These are phyloP conservation scores for Helarctos malayanus DNA, from an alignment of 2,797 vertebrate species.

Conservation along the genomic window DNA sequence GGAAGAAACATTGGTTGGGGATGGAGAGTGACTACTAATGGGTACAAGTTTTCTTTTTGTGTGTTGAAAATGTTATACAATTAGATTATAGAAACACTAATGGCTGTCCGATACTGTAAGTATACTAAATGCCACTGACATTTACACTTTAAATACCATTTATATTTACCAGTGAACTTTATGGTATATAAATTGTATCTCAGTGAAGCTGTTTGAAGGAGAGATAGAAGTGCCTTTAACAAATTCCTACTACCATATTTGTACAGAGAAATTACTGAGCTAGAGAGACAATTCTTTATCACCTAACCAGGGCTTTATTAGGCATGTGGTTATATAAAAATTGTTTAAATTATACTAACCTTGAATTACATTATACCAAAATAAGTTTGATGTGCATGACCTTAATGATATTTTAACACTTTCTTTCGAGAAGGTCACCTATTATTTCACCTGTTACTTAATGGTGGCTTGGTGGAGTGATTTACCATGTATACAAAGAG, in stretches of 20 bases:
- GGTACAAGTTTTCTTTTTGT: neutral
- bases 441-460: neutral
- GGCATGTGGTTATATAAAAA: neutral
- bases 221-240: neutral
- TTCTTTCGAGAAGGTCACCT: neutral
- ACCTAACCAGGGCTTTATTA: neutral
- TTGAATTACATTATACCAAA: conserved; percentile 7
- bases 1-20: neutral
- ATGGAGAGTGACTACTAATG: neutral
- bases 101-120: neutral
- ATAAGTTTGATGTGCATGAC: neutral
- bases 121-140: neutral
- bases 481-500: neutral
- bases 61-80: neutral
- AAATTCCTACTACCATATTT: neutral
- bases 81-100: neutral
- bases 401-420: conserved; percentile 8
- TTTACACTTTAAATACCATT: neutral
- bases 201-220: neutral
- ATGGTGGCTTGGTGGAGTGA: neutral
- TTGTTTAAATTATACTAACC: neutral
- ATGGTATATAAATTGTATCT: neutral
- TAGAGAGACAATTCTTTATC: neutral
- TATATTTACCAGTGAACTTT: neutral
- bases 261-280: neutral